phyloP scores from a whole-genome alignment of 2,797 vertebrate species.

The Gymnocypris eckloni region DNA sequence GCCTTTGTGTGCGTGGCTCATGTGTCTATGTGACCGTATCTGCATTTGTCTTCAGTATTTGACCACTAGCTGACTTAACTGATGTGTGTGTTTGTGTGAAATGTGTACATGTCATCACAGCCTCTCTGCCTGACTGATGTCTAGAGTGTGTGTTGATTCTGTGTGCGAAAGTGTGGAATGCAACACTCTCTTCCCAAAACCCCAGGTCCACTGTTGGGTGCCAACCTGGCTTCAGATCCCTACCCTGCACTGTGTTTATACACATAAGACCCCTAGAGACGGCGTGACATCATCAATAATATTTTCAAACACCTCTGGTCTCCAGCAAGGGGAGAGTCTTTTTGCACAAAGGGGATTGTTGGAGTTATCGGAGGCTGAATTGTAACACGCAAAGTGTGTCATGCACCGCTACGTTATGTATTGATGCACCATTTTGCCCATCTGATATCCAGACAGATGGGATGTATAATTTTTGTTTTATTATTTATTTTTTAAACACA shows the following conservation, averaged over 20 bases:
- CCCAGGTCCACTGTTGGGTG: constrained; percentile 58
- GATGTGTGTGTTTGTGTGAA: constrained; percentile 57
- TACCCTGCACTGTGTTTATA: constrained; percentile 71
- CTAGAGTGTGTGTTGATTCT: constrained; percentile 73
- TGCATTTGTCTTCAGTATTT: constrained; percentile 40
- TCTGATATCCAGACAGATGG: constrained; percentile 10
- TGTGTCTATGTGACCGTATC: constrained; percentile 51
- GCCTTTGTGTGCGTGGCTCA: constrained; percentile 47
- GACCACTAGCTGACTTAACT: constrained; percentile 51
- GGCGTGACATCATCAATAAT: constrained; percentile 74
- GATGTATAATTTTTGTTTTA: background rate
- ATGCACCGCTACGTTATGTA: background rate
- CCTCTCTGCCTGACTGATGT: constrained; percentile 68
- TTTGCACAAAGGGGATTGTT: constrained; percentile 28
- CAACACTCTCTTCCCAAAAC: constrained; percentile 72
- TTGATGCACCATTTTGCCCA: background rate
- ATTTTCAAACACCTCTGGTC: constrained; percentile 67
- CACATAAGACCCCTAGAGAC: constrained; percentile 73
- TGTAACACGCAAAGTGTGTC: background rate
- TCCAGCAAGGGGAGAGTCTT: constrained; percentile 58
- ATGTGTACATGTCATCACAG: constrained; percentile 58
- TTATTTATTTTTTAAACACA: constrained; percentile 5
- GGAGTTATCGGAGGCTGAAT: constrained; percentile 18
- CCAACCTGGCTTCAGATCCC: constrained; percentile 62
- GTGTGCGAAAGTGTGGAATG: constrained; percentile 73